These are phyloP conservation scores for Ovis canadensis DNA, from an alignment of 2,113 vertebrate species.

Conservation along the genomic window DNA sequence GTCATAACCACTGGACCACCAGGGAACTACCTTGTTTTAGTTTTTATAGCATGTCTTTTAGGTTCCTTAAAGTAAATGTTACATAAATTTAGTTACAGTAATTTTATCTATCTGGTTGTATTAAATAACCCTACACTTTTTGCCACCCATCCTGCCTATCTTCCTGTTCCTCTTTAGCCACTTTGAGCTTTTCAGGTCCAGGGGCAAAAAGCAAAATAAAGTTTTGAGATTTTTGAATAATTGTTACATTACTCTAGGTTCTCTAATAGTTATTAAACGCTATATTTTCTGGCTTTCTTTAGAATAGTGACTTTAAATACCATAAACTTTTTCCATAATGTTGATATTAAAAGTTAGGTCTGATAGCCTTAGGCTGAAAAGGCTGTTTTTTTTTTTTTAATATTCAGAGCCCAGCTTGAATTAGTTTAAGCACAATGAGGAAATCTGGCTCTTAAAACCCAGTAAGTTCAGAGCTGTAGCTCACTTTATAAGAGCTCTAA, in stretches of 20 bases:
- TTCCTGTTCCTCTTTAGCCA: background rate
- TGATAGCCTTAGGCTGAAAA: background rate
- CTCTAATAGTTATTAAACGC: background rate
- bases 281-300: background rate
- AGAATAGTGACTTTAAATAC: background rate
- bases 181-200: background rate
- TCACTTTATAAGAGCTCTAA: background rate
- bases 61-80: background rate
- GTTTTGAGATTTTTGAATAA: background rate
- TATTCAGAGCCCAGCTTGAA: background rate
- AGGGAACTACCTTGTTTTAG: background rate
- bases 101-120: background rate
- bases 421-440: background rate
- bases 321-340: background rate
- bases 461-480: background rate
- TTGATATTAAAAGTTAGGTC: constrained; percentile 7
- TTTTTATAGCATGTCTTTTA: constrained; percentile 9
- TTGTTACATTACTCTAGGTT: background rate
- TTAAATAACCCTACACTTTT: background rate
- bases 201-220: background rate
- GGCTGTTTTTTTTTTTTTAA: background rate
- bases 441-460: background rate
- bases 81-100: background rate
- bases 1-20: background rate
- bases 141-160: background rate